Evolutionary conservation across 2,797 vertebrate genomes (phyloP).

Genomic region (Pseudochirops corinnae): DNA sequence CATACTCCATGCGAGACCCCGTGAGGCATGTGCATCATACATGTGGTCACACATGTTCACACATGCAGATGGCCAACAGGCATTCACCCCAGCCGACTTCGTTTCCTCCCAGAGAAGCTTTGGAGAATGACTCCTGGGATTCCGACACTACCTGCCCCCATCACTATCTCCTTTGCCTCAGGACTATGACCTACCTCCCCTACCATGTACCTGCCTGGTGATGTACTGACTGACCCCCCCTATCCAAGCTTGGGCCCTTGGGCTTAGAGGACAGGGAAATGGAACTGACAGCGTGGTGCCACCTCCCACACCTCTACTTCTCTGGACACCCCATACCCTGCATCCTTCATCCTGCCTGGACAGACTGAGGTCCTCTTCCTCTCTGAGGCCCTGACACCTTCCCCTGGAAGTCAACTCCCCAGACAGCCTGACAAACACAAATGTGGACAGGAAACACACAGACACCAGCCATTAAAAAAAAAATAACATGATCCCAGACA

Average conservation of each 20-base stretch:
- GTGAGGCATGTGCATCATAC: background rate
- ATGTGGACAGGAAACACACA: background rate
- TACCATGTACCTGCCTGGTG: background rate
- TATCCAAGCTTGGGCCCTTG: background rate
- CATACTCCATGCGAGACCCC: background rate
- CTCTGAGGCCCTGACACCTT: background rate
- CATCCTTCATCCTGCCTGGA: background rate
- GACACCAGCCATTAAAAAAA: background rate
- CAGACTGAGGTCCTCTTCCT: background rate
- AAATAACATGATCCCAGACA: background rate
- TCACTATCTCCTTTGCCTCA: background rate
- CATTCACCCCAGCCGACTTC: background rate
- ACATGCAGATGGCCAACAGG: background rate
- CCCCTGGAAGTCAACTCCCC: background rate
- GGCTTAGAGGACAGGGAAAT: rapidly evolving
- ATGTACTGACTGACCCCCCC: background rate
- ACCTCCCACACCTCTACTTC: background rate
- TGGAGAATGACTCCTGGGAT: background rate
- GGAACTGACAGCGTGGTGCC: rapidly evolving
- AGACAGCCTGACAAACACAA: background rate
- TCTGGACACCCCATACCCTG: background rate
- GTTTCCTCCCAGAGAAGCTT: background rate
- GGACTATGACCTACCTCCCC: background rate
- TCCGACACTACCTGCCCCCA: background rate
- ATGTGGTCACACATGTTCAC: background rate